These are phyloP conservation scores for Myathropa florea DNA, from an alignment of 2,888 invertebrate species.

Conservation along the genomic window DNA sequence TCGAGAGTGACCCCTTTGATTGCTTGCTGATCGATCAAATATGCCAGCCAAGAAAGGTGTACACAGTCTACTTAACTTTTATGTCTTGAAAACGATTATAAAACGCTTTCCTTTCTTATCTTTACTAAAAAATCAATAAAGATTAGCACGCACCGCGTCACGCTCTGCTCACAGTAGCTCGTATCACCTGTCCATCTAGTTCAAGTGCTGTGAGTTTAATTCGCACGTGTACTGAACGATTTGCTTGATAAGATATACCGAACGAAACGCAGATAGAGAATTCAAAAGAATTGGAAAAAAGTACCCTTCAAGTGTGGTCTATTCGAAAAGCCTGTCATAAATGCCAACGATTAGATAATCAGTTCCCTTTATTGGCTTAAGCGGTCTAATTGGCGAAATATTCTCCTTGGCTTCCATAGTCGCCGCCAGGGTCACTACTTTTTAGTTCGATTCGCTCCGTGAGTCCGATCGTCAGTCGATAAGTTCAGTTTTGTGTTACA, in stretches of 20 bases:
- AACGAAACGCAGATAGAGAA: not conserved
- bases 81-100: not conserved
- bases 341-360: conserved; percentile 1
- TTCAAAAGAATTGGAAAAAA: no score
- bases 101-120: not conserved
- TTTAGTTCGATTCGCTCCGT: not conserved
- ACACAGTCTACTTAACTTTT: no score
- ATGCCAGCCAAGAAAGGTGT: no score
- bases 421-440: not conserved
- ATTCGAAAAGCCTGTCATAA: not conserved
- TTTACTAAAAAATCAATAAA: not conserved
- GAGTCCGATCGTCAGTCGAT: not conserved
- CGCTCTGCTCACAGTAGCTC: not conserved
- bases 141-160: not conserved
- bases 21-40: no score
- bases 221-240: not conserved
- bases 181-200: not conserved
- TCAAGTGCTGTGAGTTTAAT: not conserved
- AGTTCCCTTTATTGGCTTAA: not conserved
- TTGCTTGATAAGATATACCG: not conserved
- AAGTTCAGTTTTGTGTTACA: conserved; percentile 2
- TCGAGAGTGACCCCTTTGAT: no score
- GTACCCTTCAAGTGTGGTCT: no score
- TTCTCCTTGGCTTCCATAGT: not conserved
- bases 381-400: not conserved